Evolutionary conservation across 2,888 invertebrate genomes (phyloP), one percentile per base, ranked within the genome.

Genomic region (Drosophila atroscutellata): DNA sequence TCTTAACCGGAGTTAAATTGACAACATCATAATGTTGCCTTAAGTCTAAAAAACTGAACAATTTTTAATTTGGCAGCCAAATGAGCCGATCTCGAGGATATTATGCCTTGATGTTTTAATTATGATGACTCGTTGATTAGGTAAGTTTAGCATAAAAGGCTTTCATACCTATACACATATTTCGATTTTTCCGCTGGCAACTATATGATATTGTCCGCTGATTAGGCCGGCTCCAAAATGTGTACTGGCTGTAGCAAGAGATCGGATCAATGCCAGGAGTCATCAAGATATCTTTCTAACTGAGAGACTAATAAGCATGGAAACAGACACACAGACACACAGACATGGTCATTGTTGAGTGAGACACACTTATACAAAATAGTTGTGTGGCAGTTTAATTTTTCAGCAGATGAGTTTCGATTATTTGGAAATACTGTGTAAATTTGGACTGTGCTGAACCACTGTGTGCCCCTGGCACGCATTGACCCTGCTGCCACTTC

Each of bases 381-480:
- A 3, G 39, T 39, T 39, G 1, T 39, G n/a, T 2, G 0, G 39
- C 39, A n/a, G n/a, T 39, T n/a, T 61, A 36, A 30, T 13, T 24
- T 47, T 26, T 26, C 18, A 49, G 39, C 45, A 24, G 11, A 26
- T 20, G 1, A 6, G 42, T 11, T 42, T 42, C 11, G 30, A 28
- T 26, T 24, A 24, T 28, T 52, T 34, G 2, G 42, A 20, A 20
- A 42, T 11, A 5, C 11, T 18, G 36, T 26, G 36, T 1, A 8
- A n/a, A 8, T 39, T n/a, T 28, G n/a, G 7, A 70, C 0, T 11
- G 15, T n/a, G 2, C 58, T 13, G 63, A 5, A 8, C 34, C 80
- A 80, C 80, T 77, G 76, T 80, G 80, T 56, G 49, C 34, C 62
- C 52, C 49, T 42, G 56, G 62, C 37, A 56, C 49, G 56, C 51